Evolutionary conservation across 2,888 invertebrate species (phyloP), one percentile per base, ranked within the genome.

Genomic region (Cryptosula pallasiana): DNA sequence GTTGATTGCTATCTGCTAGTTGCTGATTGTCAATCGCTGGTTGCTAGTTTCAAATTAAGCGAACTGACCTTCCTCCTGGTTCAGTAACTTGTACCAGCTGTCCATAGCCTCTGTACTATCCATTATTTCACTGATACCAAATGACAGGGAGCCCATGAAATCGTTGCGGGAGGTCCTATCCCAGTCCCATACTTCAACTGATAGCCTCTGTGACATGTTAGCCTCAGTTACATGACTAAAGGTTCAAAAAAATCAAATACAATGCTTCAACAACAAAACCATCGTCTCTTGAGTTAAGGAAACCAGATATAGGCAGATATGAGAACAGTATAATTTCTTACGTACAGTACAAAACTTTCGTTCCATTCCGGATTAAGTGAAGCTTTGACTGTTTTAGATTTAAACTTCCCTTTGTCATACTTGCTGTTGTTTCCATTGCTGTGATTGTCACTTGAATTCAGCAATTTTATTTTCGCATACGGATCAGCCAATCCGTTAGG

Each of bases 101-200:
- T 93, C 93, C 1, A 92, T 93, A 1, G 80, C 77, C 9, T 9
- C 3, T 29, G 5, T 45, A 32, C 78, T 79, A 74, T 87, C 92
- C 74, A 87, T 81, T 69, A 85, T 77, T 75, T 85, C 85, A 3
- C 83, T 82, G 34, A 85, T 79, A 2, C 99, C 99, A 85, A 99
- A 99, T 0, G 97, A 98, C 71, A 99, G 87, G 0, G 98, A 95
- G 2, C 99, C 99, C 99, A 99, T 99, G 86, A 99, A 99, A 86
- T 99, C 99, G 87, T 99, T 99, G 57, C 98, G 90, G 71, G 98
- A 97, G 74, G 99, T 99, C 73, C 99, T 89, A 86, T 99, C 99
- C 99, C 99, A 99, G 86, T 99, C 99, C 99, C 99, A 99, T 0
- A 95, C 89, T 87, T 98, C 98, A 79, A 99, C 89, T 72, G 98